These are phyloP conservation scores for Austrofundulus limnaeus DNA, from an alignment of 2,113 vertebrate genomes.

Conservation along the genomic window DNA sequence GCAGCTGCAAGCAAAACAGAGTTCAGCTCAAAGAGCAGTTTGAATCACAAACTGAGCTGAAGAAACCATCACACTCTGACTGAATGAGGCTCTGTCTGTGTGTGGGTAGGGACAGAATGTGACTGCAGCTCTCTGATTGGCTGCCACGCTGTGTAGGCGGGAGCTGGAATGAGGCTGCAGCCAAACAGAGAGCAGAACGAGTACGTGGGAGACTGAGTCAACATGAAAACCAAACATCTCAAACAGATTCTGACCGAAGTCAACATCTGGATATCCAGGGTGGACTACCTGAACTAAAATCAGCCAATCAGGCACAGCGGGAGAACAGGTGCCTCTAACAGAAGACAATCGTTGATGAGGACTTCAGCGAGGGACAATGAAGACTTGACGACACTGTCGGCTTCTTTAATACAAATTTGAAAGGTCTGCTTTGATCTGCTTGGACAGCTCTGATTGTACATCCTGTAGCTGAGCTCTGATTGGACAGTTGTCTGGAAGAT, in stretches of 20 bases:
- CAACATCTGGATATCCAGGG: conserved; percentile 8
- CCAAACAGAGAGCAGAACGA: conserved; percentile 30
- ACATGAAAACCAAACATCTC: background rate
- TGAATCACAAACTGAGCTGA: background rate
- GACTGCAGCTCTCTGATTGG: conserved; percentile 26
- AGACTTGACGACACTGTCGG: background rate
- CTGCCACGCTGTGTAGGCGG: conserved; percentile 31
- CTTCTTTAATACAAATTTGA: background rate
- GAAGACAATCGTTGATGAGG: background rate
- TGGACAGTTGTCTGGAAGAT: background rate
- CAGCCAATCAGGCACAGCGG: background rate
- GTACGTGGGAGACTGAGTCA: background rate
- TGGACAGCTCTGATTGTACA: background rate
- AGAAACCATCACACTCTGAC: background rate
- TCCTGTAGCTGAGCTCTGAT: background rate
- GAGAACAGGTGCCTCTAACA: too few species aligned
- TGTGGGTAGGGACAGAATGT: conserved; percentile 25
- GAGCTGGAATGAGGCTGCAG: conserved; percentile 34
- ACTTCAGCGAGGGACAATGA: background rate
- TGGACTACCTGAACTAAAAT: background rate
- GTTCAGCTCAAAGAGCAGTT: too few species aligned
- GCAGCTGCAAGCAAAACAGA: background rate
- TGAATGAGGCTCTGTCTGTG: conserved; percentile 20
- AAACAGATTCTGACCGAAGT: conserved; percentile 2
- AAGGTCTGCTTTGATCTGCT: background rate